phyloP scores from a whole-genome alignment of 2,888 invertebrate species.

The Crocallis elinguaria region DNA sequence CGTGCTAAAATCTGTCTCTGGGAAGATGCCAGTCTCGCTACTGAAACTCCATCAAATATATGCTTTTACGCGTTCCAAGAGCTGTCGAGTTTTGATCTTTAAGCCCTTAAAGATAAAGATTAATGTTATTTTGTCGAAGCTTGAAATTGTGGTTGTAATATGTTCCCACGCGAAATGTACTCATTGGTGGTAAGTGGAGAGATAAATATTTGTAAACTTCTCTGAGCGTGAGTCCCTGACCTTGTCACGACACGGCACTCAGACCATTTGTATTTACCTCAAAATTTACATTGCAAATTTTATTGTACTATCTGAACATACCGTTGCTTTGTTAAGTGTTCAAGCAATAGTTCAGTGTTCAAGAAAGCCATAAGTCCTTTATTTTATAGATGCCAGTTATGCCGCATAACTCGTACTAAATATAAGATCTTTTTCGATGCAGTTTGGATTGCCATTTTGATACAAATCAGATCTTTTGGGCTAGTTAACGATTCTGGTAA shows the following conservation, averaged over 20 bases:
- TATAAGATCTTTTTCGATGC: too few relatives aligned
- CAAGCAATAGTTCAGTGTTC: not conserved
- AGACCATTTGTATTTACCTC: conserved; percentile 27
- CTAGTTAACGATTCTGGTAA: too few relatives aligned
- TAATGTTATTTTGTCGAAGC: conserved; percentile 33
- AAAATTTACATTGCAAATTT: conserved; percentile 34
- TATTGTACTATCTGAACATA: conserved; percentile 20
- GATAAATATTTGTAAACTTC: conserved; percentile 78
- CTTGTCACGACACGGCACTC: conserved; percentile 47
- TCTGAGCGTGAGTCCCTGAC: conserved; percentile 60
- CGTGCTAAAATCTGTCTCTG: conserved; percentile 69
- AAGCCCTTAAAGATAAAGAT: conserved; percentile 29
- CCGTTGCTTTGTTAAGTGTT: not conserved
- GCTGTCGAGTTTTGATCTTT: conserved; percentile 32
- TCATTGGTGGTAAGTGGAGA: conserved; percentile 71
- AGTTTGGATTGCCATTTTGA: too few relatives aligned
- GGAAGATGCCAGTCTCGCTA: conserved; percentile 51
- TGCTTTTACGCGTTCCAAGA: conserved; percentile 23
- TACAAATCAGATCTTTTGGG: too few relatives aligned
- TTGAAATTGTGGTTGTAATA: conserved; percentile 20
- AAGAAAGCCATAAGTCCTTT: not conserved
- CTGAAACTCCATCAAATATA: conserved; percentile 26
- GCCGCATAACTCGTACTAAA: too few relatives aligned
- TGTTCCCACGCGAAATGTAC: conserved; percentile 77
- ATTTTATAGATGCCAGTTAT: too few relatives aligned